Conservation (phyloP, 37 sponge, comb jelly and placozoan genomes). For the Chondrosia reniformis region DNA sequence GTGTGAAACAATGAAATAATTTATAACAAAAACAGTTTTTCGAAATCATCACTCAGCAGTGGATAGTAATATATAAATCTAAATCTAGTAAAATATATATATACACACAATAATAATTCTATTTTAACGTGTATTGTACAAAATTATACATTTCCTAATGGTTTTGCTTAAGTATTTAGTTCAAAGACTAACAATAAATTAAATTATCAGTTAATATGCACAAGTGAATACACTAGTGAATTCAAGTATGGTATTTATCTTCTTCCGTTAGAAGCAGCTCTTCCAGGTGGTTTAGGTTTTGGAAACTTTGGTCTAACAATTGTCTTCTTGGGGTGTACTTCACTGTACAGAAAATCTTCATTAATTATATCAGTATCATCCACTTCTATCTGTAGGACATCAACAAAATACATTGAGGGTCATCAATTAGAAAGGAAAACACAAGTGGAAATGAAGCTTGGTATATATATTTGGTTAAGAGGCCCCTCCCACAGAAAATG, state of each 20-base stretch:
- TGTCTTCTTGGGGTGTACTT: conserved; percentile 61
- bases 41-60: too few relatives aligned
- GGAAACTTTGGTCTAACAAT: conserved; percentile 59
- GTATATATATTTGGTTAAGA: too few relatives aligned
- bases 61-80: background rate
- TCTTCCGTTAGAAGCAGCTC: conserved; percentile 15
- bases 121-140: too few relatives aligned
- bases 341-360: conserved; percentile 56
- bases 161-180: too few relatives aligned
- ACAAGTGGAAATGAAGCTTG: background rate
- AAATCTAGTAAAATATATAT: background rate
- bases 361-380: conserved; percentile 45
- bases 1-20: too few relatives aligned
- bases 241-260: too few relatives aligned
- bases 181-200: too few relatives aligned
- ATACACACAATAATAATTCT: background rate
- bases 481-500: too few relatives aligned
- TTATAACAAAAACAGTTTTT: too few relatives aligned
- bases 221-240: too few relatives aligned
- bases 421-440: background rate
- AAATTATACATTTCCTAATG: too few relatives aligned
- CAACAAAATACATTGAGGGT: background rate
- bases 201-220: too few relatives aligned
- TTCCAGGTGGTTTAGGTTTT: conserved; percentile 65
- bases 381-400: conserved; percentile 58